phyloP scores from a whole-genome alignment of 2,888 invertebrate species.

The Willowsia nigromaculata region DNA sequence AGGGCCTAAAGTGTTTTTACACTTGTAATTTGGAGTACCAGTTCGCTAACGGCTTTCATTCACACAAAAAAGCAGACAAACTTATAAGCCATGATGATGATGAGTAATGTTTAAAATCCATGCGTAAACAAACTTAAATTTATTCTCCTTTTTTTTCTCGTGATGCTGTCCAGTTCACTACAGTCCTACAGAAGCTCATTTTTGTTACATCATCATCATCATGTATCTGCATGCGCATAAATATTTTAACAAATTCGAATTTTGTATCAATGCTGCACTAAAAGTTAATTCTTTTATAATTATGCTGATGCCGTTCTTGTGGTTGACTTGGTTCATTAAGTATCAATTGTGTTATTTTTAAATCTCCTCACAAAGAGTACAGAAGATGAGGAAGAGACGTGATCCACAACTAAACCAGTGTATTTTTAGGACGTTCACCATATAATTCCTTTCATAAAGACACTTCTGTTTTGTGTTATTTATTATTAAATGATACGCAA shows the following conservation, averaged over 20 bases:
- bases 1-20: neutral
- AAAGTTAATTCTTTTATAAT: neutral
- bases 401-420: constrained; percentile 23
- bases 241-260: neutral
- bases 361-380: constrained; percentile 25
- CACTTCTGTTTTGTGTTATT: constrained; percentile 24
- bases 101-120: neutral
- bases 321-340: constrained; percentile 69
- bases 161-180: neutral
- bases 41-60: constrained; percentile 9
- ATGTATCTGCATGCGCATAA: no score
- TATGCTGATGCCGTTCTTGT: neutral
- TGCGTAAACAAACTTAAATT: neutral
- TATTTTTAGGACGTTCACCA: constrained; percentile 66
- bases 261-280: neutral
- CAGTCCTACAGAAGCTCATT: neutral
- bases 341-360: constrained; percentile 62
- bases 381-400: constrained; percentile 35
- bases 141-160: neutral
- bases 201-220: no score
- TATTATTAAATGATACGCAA: constrained; percentile 55
- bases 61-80: neutral
- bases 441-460: constrained; percentile 52
- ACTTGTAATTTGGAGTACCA: neutral
- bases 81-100: neutral